Evolutionary conservation across 2,797 vertebrate genomes (phyloP), one percentile per base, ranked within the genome.

Genomic region (Argyrosomus regius): DNA sequence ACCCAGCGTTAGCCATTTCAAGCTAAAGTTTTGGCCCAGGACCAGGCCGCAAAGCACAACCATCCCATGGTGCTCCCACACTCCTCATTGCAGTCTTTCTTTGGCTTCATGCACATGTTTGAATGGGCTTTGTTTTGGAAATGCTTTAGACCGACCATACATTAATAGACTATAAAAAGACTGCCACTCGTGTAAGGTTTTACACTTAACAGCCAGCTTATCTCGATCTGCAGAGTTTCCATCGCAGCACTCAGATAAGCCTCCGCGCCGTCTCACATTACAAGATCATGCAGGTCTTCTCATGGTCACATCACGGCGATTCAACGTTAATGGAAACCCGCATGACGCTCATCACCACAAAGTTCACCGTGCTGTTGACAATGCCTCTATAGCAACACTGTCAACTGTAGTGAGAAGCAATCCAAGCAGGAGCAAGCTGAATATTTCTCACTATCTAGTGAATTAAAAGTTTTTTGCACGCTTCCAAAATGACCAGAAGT

Each of bases 121-220:
- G 49, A 80, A 80, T 75, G 74, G 26, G 58, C 67, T 89, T 87
- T 84, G 87, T 91, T 89, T 90, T 89, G 83, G 88, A 90, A 85
- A 83, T 75, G 67, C 62, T 86, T 88, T 77, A 66, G 83, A 72
- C 65, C 81, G 43, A 77, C 78, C 87, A 72, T 88, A 84, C 80
- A 83, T 91, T 90, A 80, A 81, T 85, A 72, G 73, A 65, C 87
- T 89, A 89, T 86, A 88, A 92, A 88, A 91, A 91, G 84, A 81
- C 81, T 56, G 13, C 48, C 83, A 71, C 80, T 90, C 75, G 88
- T 81, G 76, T 73, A 80, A 60, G 84, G 70, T 89, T 87, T 89
- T 86, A 81, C 66, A 63, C 80, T 68, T 67, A 75, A 77, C 75
- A 68, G 75, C 60, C 73, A 53, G 88, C 91, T 93, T 94, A 93